Evolutionary conservation across 1,140 invertebrate genomes (phyloP).

Genomic region (Euwallacea similis): DNA sequence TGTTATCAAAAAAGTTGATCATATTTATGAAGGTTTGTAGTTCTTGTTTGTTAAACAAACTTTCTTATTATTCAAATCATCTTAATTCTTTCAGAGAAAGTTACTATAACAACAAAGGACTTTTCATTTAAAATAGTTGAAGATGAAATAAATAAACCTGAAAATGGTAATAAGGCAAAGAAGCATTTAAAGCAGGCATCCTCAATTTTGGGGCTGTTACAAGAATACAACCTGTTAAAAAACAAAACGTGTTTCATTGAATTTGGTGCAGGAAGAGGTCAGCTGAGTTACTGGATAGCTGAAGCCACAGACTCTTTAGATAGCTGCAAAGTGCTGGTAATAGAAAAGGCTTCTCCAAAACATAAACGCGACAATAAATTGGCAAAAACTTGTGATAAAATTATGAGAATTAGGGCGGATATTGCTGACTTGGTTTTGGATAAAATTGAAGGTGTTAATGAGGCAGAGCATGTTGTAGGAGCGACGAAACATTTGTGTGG

Average conservation of each 20-base stretch:
- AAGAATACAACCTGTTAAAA: constrained; percentile 59
- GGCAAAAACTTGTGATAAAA: constrained; percentile 57
- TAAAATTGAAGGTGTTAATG: constrained; percentile 58
- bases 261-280: constrained; percentile 87
- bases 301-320: constrained; percentile 58
- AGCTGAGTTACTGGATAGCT: constrained; percentile 73
- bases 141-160: constrained; percentile 63
- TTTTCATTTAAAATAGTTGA: constrained; percentile 57
- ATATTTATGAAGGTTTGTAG: constrained; percentile 52
- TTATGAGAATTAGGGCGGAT: constrained; percentile 68
- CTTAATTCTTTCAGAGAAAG: constrained; percentile 43
- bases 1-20: constrained; percentile 57
- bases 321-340: constrained; percentile 64
- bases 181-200: constrained; percentile 74
- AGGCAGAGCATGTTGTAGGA: constrained; percentile 62
- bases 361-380: constrained; percentile 80
- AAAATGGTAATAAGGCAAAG: constrained; percentile 63
- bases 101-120: constrained; percentile 55
- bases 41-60: background rate
- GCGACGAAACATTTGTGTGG: constrained; percentile 88
- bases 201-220: constrained; percentile 66
- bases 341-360: constrained; percentile 76
- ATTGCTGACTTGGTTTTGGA: constrained; percentile 71
- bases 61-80: background rate
- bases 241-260: constrained; percentile 74